These are phyloP conservation scores for Camponotus vicinus DNA, from an alignment of 1,140 invertebrate genomes.

Conservation along the genomic window DNA sequence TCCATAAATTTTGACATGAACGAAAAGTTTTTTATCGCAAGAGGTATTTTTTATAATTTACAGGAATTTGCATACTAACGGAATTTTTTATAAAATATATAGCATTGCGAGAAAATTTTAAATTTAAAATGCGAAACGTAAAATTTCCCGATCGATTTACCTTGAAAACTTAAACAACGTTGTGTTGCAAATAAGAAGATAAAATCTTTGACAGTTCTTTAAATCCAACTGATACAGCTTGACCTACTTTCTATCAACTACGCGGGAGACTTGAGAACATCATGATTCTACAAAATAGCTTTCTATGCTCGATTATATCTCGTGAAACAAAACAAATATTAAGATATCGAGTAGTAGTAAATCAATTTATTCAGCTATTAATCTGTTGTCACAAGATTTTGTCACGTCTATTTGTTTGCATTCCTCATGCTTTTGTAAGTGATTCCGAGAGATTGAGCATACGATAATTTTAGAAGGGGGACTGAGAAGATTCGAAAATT, in stretches of 20 bases:
- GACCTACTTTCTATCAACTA: constrained; percentile 37
- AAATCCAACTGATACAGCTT: constrained; percentile 11
- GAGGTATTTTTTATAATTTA: not conserved
- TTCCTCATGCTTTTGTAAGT: not conserved
- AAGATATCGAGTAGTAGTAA: not conserved
- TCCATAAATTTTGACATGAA: not conserved
- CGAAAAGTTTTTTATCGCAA: not conserved
- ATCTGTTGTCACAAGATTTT: not conserved
- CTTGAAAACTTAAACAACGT: constrained; percentile 4
- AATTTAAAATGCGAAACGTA: not conserved
- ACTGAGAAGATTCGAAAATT: not conserved
- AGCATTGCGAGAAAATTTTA: not conserved
- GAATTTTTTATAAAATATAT: not conserved
- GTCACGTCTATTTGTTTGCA: not conserved
- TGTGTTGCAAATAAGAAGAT: not conserved
- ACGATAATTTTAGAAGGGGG: not conserved
- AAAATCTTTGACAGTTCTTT: constrained; percentile 14
- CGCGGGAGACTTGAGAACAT: constrained; percentile 1
- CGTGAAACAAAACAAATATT: not conserved
- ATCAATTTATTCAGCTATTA: not conserved
- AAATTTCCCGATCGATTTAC: constrained; percentile 22
- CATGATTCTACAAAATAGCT: constrained; percentile 3
- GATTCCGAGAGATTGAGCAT: not conserved
- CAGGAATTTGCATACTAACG: not conserved
- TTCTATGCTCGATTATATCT: not conserved